Evolutionary conservation across 1,140 invertebrate genomes (phyloP).

Genomic region (Portunus trituberculatus): DNA sequence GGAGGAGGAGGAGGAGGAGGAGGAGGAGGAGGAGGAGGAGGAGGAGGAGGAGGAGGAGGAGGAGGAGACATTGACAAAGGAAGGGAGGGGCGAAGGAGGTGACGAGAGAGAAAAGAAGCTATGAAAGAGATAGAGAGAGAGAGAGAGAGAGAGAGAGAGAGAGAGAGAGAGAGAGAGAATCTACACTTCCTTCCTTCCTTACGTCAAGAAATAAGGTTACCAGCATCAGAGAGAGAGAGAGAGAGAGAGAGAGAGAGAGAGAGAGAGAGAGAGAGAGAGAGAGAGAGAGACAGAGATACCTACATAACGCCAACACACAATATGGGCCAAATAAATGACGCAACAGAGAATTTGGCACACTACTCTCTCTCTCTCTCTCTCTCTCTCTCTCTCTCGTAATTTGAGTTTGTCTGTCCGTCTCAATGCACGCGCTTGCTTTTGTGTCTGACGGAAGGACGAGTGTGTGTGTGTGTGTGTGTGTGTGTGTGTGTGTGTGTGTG

Average conservation of each 20-base stretch:
- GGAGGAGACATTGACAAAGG: neutral
- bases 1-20: too few relatives aligned
- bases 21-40: too few relatives aligned
- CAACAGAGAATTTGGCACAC: neutral
- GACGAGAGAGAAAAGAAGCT: too few relatives aligned
- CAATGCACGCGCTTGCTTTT: too few relatives aligned
- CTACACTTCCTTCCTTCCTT: too few relatives aligned
- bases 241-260: slow-evolving; percentile 18
- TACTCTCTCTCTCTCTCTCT: neutral
- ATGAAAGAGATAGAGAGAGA: too few relatives aligned
- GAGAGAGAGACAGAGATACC: neutral
- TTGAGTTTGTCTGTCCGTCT: neutral
- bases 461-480: neutral
- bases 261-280: too few relatives aligned
- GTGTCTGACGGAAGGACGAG: neutral
- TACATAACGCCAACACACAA: neutral
- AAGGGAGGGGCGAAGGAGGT: too few relatives aligned
- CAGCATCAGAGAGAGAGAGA: neutral
- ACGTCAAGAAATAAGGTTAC: too few relatives aligned
- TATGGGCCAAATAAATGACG: neutral
- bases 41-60: neutral
- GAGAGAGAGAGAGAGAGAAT: too few relatives aligned
- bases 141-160: too few relatives aligned
- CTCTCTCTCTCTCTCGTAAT: neutral
- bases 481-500: slow-evolving; percentile 16